Percentiles rank a stretch among this genome's conserved stretches.
Conservation (phyloP, 2,888 invertebrate species). For the Ophion slaviceki region DNA sequence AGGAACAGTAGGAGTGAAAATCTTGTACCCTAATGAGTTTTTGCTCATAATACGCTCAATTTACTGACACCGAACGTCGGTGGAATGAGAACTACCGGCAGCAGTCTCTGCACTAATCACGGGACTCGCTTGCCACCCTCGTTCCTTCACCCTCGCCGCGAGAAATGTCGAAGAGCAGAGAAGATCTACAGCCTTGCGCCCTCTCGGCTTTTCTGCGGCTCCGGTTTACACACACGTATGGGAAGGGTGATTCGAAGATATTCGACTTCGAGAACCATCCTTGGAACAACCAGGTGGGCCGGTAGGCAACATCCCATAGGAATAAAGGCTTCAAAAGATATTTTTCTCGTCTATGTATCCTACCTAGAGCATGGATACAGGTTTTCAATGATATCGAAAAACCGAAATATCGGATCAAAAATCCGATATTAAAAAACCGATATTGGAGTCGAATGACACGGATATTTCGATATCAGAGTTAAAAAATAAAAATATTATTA, state of each 20-base stretch:
- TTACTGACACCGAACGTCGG: constrained; percentile 61
- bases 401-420: too few species aligned
- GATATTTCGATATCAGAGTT: too few species aligned
- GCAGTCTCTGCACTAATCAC: constrained; percentile 55
- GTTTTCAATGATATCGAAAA: too few species aligned
- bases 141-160: constrained; percentile 37
- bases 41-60: constrained; percentile 72
- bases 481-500: too few species aligned
- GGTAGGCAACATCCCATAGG: neutral
- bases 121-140: constrained; percentile 45
- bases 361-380: too few species aligned
- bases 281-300: neutral
- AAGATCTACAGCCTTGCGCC: constrained; percentile 44
- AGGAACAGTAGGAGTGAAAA: constrained; percentile 46
- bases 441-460: too few species aligned
- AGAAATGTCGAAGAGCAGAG: constrained; percentile 37
- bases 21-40: constrained; percentile 69
- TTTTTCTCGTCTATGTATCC: too few species aligned
- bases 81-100: constrained; percentile 49
- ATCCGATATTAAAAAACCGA: too few species aligned
- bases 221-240: neutral
- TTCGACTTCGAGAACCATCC: neutral
- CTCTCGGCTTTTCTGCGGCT: constrained; percentile 21
- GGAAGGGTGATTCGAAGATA: neutral
- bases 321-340: neutral